Evolutionary conservation across 2,888 invertebrate species (phyloP).

Genomic region (Melitaea athalia): DNA sequence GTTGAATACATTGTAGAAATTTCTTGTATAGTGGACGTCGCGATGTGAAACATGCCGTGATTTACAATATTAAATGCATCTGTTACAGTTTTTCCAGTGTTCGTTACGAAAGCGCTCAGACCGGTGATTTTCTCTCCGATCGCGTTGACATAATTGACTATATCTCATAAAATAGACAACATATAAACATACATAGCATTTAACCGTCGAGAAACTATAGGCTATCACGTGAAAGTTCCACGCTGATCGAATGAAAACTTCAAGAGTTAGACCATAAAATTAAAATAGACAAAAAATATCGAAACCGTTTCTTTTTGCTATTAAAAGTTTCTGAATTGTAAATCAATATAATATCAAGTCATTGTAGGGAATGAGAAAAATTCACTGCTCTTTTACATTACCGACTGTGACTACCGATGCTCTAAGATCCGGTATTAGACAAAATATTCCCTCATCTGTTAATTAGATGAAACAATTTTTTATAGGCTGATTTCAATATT

Average conservation of each 20-base stretch:
- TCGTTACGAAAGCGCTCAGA: slow-evolving; percentile 2
- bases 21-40: background rate
- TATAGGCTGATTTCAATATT: too few species aligned
- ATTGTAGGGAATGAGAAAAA: slow-evolving; percentile 31
- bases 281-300: background rate
- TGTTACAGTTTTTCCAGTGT: slow-evolving; percentile 8
- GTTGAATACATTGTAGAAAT: background rate
- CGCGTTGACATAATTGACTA: slow-evolving; percentile 5
- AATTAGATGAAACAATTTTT: too few species aligned
- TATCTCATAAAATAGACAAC: background rate
- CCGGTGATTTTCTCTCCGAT: slow-evolving; percentile 4
- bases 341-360: slow-evolving; percentile 28
- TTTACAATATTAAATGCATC: slow-evolving; percentile 1
- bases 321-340: slow-evolving; percentile 20
- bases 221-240: slow-evolving; percentile 4
- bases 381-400: slow-evolving; percentile 4
- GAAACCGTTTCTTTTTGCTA: background rate
- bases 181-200: background rate
- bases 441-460: too few species aligned
- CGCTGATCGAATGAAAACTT: background rate
- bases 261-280: background rate
- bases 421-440: too few species aligned
- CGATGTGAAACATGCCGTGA: background rate
- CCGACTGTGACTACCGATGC: slow-evolving; percentile 17
- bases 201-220: background rate